Percentiles rank a stretch among this genome's conserved stretches.
Evolutionary conservation across 2,888 invertebrate species (phyloP).

Genomic region (Pseudococcus jackbeardsleyi): DNA sequence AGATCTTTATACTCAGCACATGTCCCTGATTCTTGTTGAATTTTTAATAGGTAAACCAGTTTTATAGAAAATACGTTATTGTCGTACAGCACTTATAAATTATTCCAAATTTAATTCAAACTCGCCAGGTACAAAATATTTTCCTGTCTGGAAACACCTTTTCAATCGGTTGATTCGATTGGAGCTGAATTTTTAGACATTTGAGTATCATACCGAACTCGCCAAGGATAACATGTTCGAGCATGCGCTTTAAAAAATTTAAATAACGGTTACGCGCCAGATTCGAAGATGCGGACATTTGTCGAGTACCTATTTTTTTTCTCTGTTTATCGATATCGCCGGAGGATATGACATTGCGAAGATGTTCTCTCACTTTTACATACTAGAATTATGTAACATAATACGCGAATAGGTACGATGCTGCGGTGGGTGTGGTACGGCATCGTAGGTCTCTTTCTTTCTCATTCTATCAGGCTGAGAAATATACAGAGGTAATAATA

Average conservation of each 20-base stretch:
- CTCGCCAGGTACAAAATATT: neutral
- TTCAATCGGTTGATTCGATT: neutral
- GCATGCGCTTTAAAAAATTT: neutral
- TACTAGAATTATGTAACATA: neutral
- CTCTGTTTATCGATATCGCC: neutral
- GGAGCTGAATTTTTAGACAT: neutral
- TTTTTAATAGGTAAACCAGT: slow-evolving; percentile 24
- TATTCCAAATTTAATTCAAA: neutral
- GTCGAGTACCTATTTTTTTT: neutral
- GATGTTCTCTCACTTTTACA: slow-evolving; percentile 4
- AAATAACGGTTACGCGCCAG: neutral
- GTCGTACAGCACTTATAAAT: neutral
- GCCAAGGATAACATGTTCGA: neutral
- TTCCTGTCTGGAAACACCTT: slow-evolving; percentile 15
- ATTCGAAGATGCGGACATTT: neutral
- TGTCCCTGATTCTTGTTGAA: neutral
- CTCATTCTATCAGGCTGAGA: neutral
- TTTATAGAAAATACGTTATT: neutral
- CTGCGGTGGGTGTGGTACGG: slow-evolving; percentile 27
- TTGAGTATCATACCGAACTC: neutral
- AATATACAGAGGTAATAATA: slow-evolving; percentile 37
- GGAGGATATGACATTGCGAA: slow-evolving; percentile 48
- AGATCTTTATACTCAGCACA: neutral
- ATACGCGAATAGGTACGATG: neutral
- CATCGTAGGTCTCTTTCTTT: neutral